Evolutionary conservation across 1,140 invertebrate genomes (phyloP).

Genomic region (Heliconius hewitsoni): DNA sequence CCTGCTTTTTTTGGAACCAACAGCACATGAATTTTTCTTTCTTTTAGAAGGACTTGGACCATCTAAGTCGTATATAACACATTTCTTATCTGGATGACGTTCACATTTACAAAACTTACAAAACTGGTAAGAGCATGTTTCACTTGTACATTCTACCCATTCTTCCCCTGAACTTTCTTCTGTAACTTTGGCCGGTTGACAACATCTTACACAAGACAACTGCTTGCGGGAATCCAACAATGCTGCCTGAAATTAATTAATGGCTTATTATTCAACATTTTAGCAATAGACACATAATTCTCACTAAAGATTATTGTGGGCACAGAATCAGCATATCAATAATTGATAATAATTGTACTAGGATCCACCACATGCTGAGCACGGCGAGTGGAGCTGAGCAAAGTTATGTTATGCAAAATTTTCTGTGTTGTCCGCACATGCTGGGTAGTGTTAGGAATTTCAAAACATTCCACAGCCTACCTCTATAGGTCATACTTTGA

Average conservation of each 20-base stretch:
- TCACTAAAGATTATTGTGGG: too few relatives aligned
- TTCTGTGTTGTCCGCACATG: too few relatives aligned
- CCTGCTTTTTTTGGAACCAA: slow-evolving; percentile 72
- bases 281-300: too few relatives aligned
- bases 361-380: too few relatives aligned
- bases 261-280: neutral
- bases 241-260: slow-evolving; percentile 60
- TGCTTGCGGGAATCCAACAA: slow-evolving; percentile 63
- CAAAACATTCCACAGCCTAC: too few relatives aligned
- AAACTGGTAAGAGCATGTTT: slow-evolving; percentile 66
- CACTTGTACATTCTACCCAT: slow-evolving; percentile 70
- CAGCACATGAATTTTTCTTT: slow-evolving; percentile 59
- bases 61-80: slow-evolving; percentile 67
- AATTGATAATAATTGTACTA: too few relatives aligned
- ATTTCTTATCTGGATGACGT: slow-evolving; percentile 65
- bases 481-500: too few relatives aligned
- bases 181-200: slow-evolving; percentile 69
- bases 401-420: too few relatives aligned
- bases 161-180: slow-evolving; percentile 65
- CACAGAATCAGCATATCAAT: too few relatives aligned
- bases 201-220: slow-evolving; percentile 67
- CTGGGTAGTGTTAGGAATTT: too few relatives aligned
- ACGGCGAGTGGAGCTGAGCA: too few relatives aligned
- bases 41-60: slow-evolving; percentile 77
- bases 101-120: slow-evolving; percentile 68